Percentiles rank a stretch among this genome's conserved stretches.
Conservation (phyloP, 2,888 invertebrate species). For the Brachyopa scutellaris region DNA sequence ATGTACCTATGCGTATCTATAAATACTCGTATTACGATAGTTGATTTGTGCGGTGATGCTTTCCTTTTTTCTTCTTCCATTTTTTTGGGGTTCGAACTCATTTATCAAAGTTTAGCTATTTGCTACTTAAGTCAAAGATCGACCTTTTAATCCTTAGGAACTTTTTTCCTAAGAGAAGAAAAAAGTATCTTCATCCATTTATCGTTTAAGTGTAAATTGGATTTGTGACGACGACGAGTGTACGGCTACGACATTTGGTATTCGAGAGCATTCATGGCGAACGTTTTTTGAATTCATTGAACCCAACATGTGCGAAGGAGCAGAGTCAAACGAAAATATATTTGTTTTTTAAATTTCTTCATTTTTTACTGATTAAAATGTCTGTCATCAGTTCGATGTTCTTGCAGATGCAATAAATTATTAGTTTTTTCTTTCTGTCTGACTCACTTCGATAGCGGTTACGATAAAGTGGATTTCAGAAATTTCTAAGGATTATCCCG, state of each 20-base stretch:
- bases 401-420: constrained; percentile 27
- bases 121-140: constrained; percentile 68
- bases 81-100: constrained; percentile 49
- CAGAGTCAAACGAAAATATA: constrained; percentile 9
- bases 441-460: constrained; percentile 27
- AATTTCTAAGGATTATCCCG: constrained; percentile 46
- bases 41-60: constrained; percentile 27
- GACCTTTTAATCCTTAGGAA: constrained; percentile 67
- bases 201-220: constrained; percentile 73
- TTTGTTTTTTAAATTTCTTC: constrained; percentile 11
- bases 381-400: constrained; percentile 39
- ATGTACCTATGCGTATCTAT: constrained; percentile 6
- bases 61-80: background rate
- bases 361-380: constrained; percentile 55
- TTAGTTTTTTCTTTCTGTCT: constrained; percentile 7
- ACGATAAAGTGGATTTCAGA: constrained; percentile 53
- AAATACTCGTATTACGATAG: constrained; percentile 36
- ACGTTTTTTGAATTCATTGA: constrained; percentile 54
- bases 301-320: constrained; percentile 12
- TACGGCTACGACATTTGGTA: constrained; percentile 46
- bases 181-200: constrained; percentile 67
- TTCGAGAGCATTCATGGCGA: constrained; percentile 40
- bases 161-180: constrained; percentile 39
- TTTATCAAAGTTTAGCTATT: constrained; percentile 65
- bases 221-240: constrained; percentile 56